Percentiles rank a stretch among this genome's conserved stretches.
phyloP scores from a whole-genome alignment of 2,888 invertebrate genomes.

The Tyria jacobaeae region DNA sequence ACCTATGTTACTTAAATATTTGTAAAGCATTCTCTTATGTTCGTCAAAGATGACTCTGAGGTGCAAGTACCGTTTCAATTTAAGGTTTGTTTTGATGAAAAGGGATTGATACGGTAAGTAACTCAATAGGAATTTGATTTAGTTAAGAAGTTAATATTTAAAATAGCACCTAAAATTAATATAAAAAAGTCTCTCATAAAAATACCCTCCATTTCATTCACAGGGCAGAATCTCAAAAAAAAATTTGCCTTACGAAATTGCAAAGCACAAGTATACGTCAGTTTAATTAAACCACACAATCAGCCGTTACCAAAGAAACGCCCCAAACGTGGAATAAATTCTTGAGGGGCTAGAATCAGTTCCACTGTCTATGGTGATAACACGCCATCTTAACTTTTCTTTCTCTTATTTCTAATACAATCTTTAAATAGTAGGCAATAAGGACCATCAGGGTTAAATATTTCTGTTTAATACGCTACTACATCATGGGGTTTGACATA shows the following conservation, averaged over 20 bases:
- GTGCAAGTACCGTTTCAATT: conserved; percentile 58
- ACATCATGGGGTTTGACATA: conserved; percentile 76
- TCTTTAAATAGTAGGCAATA: conserved; percentile 44
- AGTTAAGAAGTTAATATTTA: too few species aligned
- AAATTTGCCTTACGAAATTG: conserved; percentile 56
- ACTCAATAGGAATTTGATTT: too few species aligned
- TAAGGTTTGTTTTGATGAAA: conserved; percentile 57
- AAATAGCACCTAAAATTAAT: too few species aligned
- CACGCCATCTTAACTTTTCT: conserved; percentile 44
- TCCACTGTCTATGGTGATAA: conserved; percentile 70
- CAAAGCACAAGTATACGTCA: conserved; percentile 74
- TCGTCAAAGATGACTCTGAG: conserved; percentile 54
- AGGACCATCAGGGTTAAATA: conserved; percentile 14
- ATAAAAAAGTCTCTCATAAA: not conserved
- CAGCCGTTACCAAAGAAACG: conserved; percentile 82
- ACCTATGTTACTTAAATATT: conserved; percentile 55
- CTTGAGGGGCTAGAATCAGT: conserved; percentile 76
- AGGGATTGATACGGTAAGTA: too few species aligned
- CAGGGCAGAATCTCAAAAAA: conserved; percentile 42
- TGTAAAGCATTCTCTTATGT: conserved; percentile 57
- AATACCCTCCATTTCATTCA: conserved; percentile 18
- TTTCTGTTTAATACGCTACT: conserved; percentile 43
- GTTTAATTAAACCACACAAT: conserved; percentile 83
- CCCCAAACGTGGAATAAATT: conserved; percentile 83
- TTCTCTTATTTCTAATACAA: conserved; percentile 31